These are phyloP conservation scores for Corythornis madagascariensis DNA, from an alignment of 2,113 vertebrate genomes.

Conservation along the genomic window DNA sequence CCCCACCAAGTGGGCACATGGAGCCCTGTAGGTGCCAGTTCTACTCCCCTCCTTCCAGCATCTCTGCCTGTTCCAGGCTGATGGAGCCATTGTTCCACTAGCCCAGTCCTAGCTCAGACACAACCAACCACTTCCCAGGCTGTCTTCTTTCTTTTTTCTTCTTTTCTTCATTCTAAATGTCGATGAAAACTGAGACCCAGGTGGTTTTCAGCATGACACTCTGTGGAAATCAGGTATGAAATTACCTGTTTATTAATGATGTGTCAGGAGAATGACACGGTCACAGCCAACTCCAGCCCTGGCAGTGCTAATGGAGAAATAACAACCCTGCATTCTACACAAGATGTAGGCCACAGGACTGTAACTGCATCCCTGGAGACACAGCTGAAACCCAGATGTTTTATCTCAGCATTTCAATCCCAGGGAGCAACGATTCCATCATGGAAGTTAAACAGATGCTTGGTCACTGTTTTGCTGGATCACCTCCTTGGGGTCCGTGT, in stretches of 20 bases:
- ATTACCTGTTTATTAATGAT: constrained; percentile 80
- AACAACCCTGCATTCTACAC: constrained; percentile 60
- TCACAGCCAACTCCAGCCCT: constrained; percentile 59
- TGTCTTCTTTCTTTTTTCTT: neutral
- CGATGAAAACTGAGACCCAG: constrained; percentile 75
- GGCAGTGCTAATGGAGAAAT: constrained; percentile 68
- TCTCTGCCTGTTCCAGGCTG: constrained; percentile 6
- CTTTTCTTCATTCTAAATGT: neutral
- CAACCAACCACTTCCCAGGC: constrained; percentile 23
- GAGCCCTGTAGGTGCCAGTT: neutral
- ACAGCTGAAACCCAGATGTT: constrained; percentile 62
- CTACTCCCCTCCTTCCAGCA: neutral
- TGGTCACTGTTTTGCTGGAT: neutral
- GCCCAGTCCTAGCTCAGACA: constrained; percentile 42
- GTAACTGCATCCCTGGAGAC: constrained; percentile 50
- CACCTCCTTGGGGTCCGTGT: constrained; percentile 24
- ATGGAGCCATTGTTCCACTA: constrained; percentile 62
- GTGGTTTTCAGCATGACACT: constrained; percentile 80
- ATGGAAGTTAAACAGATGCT: neutral
- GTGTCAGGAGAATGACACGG: constrained; percentile 74
- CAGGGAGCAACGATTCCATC: constrained; percentile 48
- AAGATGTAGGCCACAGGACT: constrained; percentile 37
- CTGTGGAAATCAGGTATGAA: constrained; percentile 81
- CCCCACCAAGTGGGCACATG: rapidly evolving
- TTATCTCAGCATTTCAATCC: constrained; percentile 72